Evolutionary conservation across 2,113 vertebrate species (phyloP), one percentile per base, ranked within the genome.

Genomic region (Tylochromis polylepis): DNA sequence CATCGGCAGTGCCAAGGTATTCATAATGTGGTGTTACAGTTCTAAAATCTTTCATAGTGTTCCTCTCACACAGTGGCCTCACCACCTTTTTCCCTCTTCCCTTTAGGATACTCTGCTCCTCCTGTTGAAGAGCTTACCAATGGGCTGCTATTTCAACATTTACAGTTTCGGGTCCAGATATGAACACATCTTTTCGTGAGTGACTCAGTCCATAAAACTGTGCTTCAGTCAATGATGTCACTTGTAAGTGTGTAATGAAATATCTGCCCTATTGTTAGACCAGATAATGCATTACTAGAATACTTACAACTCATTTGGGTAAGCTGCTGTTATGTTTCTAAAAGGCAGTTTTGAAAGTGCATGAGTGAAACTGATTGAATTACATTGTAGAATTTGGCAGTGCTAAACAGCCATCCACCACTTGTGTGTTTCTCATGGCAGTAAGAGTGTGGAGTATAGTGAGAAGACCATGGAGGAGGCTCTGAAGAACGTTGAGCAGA

Each of bases 381-480:
- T 22, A 4, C 53, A 11, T 2, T 56, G 53, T n/a, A 6, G 20
- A 56, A 11, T 56, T 56, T 22, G 3, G 53, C 53, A 56, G 53
- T 56, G 53, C 53, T 56, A 11, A 10, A n/a, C 20, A 55, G 20
- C 53, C 8, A n/a, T 55, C 20, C n/a, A 55, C n/a, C 53, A 55
- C 20, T 55, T 41, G 10, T 41, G 38, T 11, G 10, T 41, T 41
- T 41, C 38, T 85, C 22, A 22, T 43, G 2, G 8, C 94, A 98
- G 97, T 53, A 72, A 96, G 16, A 98, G 97, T 90, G 95, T 97
- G 14, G 90, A 96, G 83, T 98, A 98, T 90, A 96, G 55, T 0
- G 95, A 98, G 89, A 12, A 94, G 53, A 96, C 93, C 1, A 94
- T 98, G 97, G 92, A 97, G 5, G 57, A 94, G 10, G 97, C 97